Evolutionary conservation across 2,797 vertebrate genomes (phyloP).

Genomic region (Sebastes umbrosus): DNA sequence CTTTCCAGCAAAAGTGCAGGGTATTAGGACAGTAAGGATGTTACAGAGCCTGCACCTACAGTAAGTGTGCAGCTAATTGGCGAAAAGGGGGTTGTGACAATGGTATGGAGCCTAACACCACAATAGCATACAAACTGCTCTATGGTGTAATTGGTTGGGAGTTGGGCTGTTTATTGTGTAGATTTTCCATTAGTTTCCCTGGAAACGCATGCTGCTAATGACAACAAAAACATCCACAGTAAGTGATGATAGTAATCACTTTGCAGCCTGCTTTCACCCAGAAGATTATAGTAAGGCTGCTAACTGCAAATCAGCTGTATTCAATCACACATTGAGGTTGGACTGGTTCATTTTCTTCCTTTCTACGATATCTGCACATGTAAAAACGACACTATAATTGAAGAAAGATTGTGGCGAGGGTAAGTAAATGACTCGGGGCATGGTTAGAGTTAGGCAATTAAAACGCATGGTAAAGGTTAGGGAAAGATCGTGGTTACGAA

Average conservation of each 20-base stretch:
- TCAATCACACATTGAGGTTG: not conserved
- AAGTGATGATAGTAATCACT: not conserved
- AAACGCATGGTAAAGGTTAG: not conserved
- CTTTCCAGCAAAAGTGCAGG: not conserved
- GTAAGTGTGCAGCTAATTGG: not conserved
- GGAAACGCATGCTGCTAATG: not conserved
- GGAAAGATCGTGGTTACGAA: not conserved
- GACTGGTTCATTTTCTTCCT: not conserved
- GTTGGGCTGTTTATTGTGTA: not conserved
- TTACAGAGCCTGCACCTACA: not conserved
- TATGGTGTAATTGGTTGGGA: not conserved
- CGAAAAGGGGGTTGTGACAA: not conserved
- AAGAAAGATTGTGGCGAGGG: not conserved
- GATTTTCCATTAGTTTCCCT: constrained; percentile 9
- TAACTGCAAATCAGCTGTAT: not conserved
- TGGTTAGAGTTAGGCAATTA: not conserved
- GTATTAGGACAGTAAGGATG: not conserved
- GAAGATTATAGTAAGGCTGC: not conserved
- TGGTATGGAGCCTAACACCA: not conserved
- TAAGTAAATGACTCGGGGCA: not conserved
- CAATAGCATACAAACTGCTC: not conserved
- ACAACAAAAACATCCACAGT: not conserved
- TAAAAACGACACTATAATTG: not conserved
- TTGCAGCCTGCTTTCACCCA: not conserved
- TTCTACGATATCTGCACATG: not conserved